phyloP scores from a whole-genome alignment of 2,888 invertebrate species.

The Caradrina kadenii region DNA sequence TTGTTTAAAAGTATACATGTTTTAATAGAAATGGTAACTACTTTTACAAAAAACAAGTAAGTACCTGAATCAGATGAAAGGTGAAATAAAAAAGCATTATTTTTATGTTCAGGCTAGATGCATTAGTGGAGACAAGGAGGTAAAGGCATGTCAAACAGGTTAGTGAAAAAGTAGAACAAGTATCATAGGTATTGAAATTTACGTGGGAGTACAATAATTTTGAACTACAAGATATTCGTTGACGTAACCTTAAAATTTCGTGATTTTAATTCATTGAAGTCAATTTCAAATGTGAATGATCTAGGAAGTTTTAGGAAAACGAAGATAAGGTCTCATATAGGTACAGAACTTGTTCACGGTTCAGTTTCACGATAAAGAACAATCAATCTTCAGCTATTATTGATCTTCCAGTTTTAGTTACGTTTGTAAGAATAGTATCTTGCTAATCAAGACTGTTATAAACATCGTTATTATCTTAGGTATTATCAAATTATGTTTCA shows the following conservation, averaged over 20 bases:
- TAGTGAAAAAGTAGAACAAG: conserved; percentile 50
- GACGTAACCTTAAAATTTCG: conserved; percentile 58
- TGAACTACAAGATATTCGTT: conserved; percentile 12
- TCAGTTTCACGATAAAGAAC: conserved; percentile 71
- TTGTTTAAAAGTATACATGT: background rate
- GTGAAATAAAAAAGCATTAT: conserved; percentile 25
- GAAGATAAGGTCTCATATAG: conserved; percentile 68
- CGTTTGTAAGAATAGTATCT: background rate
- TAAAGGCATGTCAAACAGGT: conserved; percentile 72
- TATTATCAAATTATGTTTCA: conserved; percentile 3
- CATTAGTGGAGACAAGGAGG: conserved; percentile 60
- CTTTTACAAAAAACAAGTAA: background rate
- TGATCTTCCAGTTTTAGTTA: conserved; percentile 22
- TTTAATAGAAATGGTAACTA: too few species aligned
- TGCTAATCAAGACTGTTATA: conserved; percentile 12
- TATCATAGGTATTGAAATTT: conserved; percentile 42
- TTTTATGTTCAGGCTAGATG: conserved; percentile 67
- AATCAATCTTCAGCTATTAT: too few species aligned
- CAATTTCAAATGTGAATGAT: conserved; percentile 77
- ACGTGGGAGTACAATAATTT: conserved; percentile 80
- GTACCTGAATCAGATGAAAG: conserved; percentile 1
- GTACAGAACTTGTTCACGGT: conserved; percentile 70
- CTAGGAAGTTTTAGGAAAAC: conserved; percentile 81
- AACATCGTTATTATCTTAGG: conserved; percentile 31
- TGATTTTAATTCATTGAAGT: conserved; percentile 79